Percentiles rank a stretch among this genome's conserved stretches.
phyloP scores from a whole-genome alignment of 2,113 vertebrate species.

The Arothron firmamentum region DNA sequence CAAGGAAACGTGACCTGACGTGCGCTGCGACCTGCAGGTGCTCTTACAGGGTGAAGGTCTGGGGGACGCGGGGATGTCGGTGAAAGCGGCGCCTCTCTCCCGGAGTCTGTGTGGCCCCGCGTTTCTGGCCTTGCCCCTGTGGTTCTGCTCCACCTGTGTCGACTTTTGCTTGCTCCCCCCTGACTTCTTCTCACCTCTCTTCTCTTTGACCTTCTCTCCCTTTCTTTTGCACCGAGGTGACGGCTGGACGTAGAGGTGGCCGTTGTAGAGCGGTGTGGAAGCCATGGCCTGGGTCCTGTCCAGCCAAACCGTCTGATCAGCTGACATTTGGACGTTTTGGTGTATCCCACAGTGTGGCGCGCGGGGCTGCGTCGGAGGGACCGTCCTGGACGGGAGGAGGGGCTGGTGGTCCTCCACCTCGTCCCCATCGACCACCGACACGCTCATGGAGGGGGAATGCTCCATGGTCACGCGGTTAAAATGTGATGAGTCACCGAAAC shows the following conservation, averaged over 20 bases:
- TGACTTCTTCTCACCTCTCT: slow-evolving; percentile 40
- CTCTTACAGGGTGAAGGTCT: slow-evolving; percentile 37
- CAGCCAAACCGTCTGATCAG: slow-evolving; percentile 53
- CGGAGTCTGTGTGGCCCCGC: slow-evolving; percentile 27
- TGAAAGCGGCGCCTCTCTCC: slow-evolving; percentile 54
- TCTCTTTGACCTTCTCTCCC: slow-evolving; percentile 53
- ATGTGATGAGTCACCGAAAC: background rate
- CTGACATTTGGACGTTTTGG: slow-evolving; percentile 31
- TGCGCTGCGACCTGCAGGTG: slow-evolving; percentile 30
- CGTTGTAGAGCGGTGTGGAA: slow-evolving; percentile 63
- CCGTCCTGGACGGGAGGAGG: slow-evolving; percentile 43
- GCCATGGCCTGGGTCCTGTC: slow-evolving; percentile 61
- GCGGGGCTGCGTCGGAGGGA: slow-evolving; percentile 38
- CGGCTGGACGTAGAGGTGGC: slow-evolving; percentile 47
- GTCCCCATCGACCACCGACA: slow-evolving; percentile 51
- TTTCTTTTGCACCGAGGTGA: slow-evolving; percentile 43
- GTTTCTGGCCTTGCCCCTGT: slow-evolving; percentile 39
- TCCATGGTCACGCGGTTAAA: slow-evolving; percentile 46
- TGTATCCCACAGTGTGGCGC: slow-evolving; percentile 56
- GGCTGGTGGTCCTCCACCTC: slow-evolving; percentile 58
- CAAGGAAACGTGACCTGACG: slow-evolving; percentile 31
- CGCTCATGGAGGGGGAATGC: slow-evolving; percentile 56
- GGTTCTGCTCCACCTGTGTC: slow-evolving; percentile 31
- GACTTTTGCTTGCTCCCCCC: slow-evolving; percentile 6
- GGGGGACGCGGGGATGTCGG: slow-evolving; percentile 38